Evolutionary conservation across 2,113 vertebrate species (phyloP).

Genomic region (Helogale parvula): DNA sequence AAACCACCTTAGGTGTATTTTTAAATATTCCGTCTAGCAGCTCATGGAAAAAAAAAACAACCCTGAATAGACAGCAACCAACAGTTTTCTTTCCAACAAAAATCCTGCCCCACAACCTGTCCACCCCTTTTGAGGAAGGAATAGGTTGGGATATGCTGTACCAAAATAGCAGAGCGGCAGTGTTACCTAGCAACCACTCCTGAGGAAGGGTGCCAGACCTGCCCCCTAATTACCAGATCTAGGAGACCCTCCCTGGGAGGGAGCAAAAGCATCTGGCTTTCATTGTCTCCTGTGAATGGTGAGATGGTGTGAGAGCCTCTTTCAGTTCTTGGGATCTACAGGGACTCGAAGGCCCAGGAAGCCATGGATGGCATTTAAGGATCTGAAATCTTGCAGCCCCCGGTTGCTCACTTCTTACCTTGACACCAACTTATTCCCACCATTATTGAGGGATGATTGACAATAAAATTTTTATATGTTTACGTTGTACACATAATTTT

Average conservation of each 20-base stretch:
- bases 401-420: neutral
- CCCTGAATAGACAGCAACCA: neutral
- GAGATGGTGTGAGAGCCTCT: neutral
- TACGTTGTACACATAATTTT: neutral
- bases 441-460: neutral
- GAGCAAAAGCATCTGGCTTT: neutral
- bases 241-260: neutral
- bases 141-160: neutral
- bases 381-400: neutral
- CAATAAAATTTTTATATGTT: neutral
- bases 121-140: slow-evolving; percentile 38
- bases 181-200: slow-evolving; percentile 1
- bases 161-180: slow-evolving; percentile 22
- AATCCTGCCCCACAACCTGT: slow-evolving; percentile 22
- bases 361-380: neutral
- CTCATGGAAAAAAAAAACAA: neutral
- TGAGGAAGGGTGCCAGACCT: neutral
- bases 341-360: neutral
- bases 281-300: neutral
- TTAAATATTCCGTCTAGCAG: slow-evolving; percentile 69
- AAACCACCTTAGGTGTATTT: slow-evolving; percentile 69
- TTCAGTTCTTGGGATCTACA: neutral
- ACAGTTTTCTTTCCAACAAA: slow-evolving; percentile 23
- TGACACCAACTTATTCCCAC: neutral
- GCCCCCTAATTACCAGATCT: neutral